Conservation (phyloP, 37 sponge, comb jelly and placozoan species). For the Theonella swinhoei region DNA sequence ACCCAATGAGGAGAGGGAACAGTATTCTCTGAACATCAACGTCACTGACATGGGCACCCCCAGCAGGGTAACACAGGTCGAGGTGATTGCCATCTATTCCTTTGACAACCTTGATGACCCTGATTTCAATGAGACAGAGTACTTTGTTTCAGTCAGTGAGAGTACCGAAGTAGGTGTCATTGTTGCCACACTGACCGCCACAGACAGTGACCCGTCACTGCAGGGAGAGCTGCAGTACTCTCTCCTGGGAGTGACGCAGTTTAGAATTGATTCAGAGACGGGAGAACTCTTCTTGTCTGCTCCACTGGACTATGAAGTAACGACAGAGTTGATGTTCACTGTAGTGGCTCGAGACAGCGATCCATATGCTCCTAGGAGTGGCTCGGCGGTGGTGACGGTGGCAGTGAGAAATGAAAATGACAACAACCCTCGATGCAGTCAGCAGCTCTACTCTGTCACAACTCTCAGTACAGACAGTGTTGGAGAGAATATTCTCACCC, state of each 20-base stretch:
- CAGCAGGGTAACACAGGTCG: constrained; percentile 11
- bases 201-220: constrained; percentile 60
- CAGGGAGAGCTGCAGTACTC: constrained; percentile 61
- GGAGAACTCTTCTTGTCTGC: constrained; percentile 30
- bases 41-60: constrained; percentile 46
- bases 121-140: constrained; percentile 27
- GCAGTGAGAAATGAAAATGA: constrained; percentile 69
- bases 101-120: constrained; percentile 59
- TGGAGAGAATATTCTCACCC: constrained; percentile 7
- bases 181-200: constrained; percentile 37
- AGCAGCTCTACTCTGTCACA: neutral
- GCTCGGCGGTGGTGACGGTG: constrained; percentile 30
- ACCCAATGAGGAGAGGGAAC: constrained; percentile 4
- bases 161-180: constrained; percentile 33
- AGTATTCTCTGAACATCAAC: constrained; percentile 33
- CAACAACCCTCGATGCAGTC: constrained; percentile 52
- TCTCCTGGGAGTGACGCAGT: constrained; percentile 16
- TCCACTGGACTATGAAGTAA: constrained; percentile 29
- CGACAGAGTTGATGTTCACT: neutral
- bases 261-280: constrained; percentile 20
- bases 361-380: constrained; percentile 40
- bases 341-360: constrained; percentile 67
- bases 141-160: constrained; percentile 40
- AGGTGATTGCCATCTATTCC: constrained; percentile 27
- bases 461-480: constrained; percentile 2